Base-by-base conservation (phyloP, 1,140 invertebrate genomes). In the Rhyacophila brunnea region DNA sequence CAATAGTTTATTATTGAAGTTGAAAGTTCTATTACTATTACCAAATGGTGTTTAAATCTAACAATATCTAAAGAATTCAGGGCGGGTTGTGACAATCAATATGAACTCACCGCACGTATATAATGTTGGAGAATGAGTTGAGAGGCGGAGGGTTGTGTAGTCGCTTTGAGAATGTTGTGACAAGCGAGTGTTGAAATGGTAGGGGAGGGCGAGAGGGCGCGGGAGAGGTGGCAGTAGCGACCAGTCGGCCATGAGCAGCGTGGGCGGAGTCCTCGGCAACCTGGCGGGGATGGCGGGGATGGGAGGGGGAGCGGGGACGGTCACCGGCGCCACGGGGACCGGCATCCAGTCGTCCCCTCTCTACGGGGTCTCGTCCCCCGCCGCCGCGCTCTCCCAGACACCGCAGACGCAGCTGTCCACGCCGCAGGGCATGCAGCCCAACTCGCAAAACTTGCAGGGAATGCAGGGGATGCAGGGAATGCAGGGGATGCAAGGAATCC, bases 121-220 rank as follows among this genome's bases (percentile, higher is more conserved):
- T 3, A 28, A 5, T 5, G 3, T 28, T 28, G 3, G 23, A 28
- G 3, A n/a, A 28, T 28, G 4, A 28, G 9, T 28, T 28, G 23
- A 28, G 23, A 28, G 23, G 9, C 9, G 3, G 23, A 5, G 4
- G n/a, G 23, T 9, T 28, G 23, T 5, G 23, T 28, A 28, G 23
- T 28, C 23, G 23, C 23, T 5, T 28, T 28, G 23, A 40, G n/a
- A 40, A 40, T 40, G 15, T 15, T 13, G 54, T 48, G 54, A 57
- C 46, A 36, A 35, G 54, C 38, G 14, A 6, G 18, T 45, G 35
- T 57, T 44, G 47, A 38, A 38, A 45, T 51, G 47, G 40, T 69
- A 70, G 67, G 70, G 68, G 70, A 73, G 73, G 71, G 71, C 68
- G 68, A 68, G 71, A 72, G 72, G 68, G 17, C 65, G 68, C 58